These are phyloP conservation scores for Stigmatopora nigra DNA, from an alignment of 2,113 vertebrate species.

Conservation along the genomic window DNA sequence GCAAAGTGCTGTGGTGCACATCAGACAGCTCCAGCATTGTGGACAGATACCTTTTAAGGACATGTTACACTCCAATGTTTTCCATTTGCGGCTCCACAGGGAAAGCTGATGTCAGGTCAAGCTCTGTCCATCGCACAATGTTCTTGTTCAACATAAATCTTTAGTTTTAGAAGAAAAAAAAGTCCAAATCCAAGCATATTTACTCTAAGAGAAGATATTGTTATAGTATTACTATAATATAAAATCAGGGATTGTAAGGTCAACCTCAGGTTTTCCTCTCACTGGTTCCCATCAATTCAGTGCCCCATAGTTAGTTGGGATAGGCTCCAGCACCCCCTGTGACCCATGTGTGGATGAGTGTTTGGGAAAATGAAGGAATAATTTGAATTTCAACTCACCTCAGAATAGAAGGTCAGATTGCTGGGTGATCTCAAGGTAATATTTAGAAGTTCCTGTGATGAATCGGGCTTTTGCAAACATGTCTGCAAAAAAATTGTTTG, in stretches of 20 bases:
- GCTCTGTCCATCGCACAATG: conserved; percentile 11
- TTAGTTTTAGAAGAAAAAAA: neutral
- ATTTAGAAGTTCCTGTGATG: conserved; percentile 9
- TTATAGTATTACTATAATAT: too few species aligned
- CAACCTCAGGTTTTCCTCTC: too few species aligned
- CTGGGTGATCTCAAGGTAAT: neutral
- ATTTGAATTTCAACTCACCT: conserved; percentile 22
- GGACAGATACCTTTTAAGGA: conserved; percentile 69
- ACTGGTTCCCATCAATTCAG: too few species aligned
- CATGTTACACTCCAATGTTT: conserved; percentile 54
- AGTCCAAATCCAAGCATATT: neutral
- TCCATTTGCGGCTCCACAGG: conserved; percentile 43
- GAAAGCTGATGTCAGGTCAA: conserved; percentile 21
- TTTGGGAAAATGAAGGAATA: too few species aligned
- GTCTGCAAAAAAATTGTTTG: conserved; percentile 16
- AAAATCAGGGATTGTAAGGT: too few species aligned
- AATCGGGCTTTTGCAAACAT: conserved; percentile 34
- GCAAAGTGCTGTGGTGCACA: conserved; percentile 40
- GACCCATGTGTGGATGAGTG: too few species aligned
- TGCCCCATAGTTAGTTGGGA: too few species aligned
- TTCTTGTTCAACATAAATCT: conserved; percentile 10
- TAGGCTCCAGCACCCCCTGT: too few species aligned
- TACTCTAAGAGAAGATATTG: neutral
- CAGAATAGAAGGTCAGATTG: neutral
- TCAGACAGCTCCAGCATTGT: conserved; percentile 34